These are phyloP conservation scores for Paramisgurnus dabryanus DNA, from an alignment of 2,113 vertebrate species.

Conservation along the genomic window DNA sequence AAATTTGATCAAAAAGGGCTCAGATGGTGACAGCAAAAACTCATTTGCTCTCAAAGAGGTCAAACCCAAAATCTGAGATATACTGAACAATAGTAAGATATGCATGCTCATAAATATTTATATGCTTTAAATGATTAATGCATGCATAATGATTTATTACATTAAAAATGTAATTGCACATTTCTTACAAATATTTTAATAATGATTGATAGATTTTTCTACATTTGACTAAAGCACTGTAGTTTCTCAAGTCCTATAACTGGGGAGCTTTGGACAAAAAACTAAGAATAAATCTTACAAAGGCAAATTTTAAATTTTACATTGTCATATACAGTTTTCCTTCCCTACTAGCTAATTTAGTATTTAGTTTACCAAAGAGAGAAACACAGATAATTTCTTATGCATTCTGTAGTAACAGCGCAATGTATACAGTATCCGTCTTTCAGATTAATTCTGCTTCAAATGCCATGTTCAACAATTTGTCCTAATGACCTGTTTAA, in stretches of 20 bases:
- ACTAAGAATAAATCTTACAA: slow-evolving; percentile 3
- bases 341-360: slow-evolving; percentile 4
- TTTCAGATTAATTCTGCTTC: slow-evolving; percentile 28
- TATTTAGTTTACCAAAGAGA: slow-evolving; percentile 1
- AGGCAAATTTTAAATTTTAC: slow-evolving; percentile 17
- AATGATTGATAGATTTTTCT: slow-evolving; percentile 38
- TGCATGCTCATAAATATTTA: slow-evolving; percentile 48
- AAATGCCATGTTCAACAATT: slow-evolving; percentile 27
- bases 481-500: slow-evolving; percentile 36
- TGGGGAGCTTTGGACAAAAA: neutral
- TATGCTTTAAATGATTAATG: slow-evolving; percentile 39
- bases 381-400: slow-evolving; percentile 9
- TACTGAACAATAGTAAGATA: neutral
- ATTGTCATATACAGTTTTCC: slow-evolving; percentile 9
- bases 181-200: slow-evolving; percentile 46
- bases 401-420: neutral
- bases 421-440: slow-evolving; percentile 10
- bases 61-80: slow-evolving; percentile 23
- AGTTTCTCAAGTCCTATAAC: neutral
- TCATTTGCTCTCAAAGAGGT: slow-evolving; percentile 12
- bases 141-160: slow-evolving; percentile 43
- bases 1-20: slow-evolving; percentile 31
- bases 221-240: neutral
- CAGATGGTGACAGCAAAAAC: slow-evolving; percentile 33
- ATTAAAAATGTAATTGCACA: slow-evolving; percentile 25